Evolutionary conservation across 2,113 vertebrate genomes (phyloP).

Genomic region (Melanocharis versteri): DNA sequence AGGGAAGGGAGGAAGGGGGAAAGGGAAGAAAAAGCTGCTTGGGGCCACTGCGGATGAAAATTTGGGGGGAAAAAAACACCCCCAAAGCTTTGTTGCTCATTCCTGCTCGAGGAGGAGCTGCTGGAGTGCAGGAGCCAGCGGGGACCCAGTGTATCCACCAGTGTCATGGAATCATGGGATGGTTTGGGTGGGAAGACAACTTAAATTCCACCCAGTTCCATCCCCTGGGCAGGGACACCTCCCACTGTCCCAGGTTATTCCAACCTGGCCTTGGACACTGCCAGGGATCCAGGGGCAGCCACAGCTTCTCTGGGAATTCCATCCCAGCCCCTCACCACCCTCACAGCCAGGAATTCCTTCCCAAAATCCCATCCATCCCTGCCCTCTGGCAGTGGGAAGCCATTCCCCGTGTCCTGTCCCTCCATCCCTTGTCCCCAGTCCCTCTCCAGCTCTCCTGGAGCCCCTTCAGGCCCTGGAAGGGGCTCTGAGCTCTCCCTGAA

Average conservation of each 20-base stretch:
- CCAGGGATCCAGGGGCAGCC: neutral
- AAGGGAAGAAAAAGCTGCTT: neutral
- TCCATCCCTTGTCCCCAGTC: neutral
- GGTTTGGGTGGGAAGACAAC: neutral
- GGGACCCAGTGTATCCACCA: rapidly evolving
- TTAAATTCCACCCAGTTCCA: neutral
- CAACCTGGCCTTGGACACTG: rapidly evolving
- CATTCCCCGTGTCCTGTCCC: neutral
- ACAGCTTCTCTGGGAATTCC: neutral
- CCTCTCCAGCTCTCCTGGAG: neutral
- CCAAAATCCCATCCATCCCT: rapidly evolving
- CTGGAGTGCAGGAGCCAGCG: rapidly evolving
- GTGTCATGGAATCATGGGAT: rapidly evolving
- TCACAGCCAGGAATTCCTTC: neutral
- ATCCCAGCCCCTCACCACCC: neutral
- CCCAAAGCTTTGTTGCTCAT: rapidly evolving
- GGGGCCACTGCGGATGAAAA: neutral
- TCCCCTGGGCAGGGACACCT: neutral
- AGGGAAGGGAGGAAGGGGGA: neutral
- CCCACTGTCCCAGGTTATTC: rapidly evolving
- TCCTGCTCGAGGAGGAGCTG: neutral
- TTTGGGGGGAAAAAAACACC: rapidly evolving
- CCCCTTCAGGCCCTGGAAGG: rapidly evolving
- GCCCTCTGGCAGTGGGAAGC: rapidly evolving
- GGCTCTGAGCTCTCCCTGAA: neutral